phyloP scores from a whole-genome alignment of 2,113 vertebrate species.

The Myanophis thanlyinensis region DNA sequence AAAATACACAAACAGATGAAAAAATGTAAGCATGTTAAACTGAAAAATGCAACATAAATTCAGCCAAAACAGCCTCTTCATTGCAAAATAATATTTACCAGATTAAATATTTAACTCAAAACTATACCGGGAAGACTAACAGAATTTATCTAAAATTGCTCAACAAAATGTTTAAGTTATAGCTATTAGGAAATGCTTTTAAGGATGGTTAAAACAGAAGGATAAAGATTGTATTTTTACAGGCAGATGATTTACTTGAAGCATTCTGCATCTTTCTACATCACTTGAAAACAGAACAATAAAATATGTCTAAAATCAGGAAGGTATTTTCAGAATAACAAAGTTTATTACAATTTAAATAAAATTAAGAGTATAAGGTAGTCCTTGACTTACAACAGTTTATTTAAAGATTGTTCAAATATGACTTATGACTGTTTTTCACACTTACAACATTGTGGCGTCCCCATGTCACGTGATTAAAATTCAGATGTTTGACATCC shows the following conservation, averaged over 20 bases:
- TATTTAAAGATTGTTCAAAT: not conserved
- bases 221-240: not conserved
- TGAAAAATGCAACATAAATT: slow-evolving; percentile 39
- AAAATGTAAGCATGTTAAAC: not conserved
- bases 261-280: not conserved
- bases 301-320: not conserved
- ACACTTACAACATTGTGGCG: not conserved
- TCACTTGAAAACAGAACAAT: not conserved
- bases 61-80: slow-evolving; percentile 7
- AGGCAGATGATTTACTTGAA: not conserved
- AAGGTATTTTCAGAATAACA: not conserved
- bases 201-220: not conserved
- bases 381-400: not conserved
- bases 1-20: not conserved
- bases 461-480: not conserved
- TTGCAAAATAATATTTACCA: slow-evolving; percentile 29
- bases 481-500: not conserved
- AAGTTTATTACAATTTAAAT: not conserved
- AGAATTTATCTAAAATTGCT: slow-evolving; percentile 4
- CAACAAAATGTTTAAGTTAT: slow-evolving; percentile 21
- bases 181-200: not conserved
- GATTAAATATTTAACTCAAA: slow-evolving; percentile 21
- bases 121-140: not conserved
- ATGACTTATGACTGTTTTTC: not conserved
- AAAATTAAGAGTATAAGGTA: not conserved